A percentile compares a stretch with the other conserved stretches of the same genome.
These are phyloP conservation scores for Leptinotarsa lineolata DNA, from an alignment of 1,140 invertebrate species.

Conservation along the genomic window DNA sequence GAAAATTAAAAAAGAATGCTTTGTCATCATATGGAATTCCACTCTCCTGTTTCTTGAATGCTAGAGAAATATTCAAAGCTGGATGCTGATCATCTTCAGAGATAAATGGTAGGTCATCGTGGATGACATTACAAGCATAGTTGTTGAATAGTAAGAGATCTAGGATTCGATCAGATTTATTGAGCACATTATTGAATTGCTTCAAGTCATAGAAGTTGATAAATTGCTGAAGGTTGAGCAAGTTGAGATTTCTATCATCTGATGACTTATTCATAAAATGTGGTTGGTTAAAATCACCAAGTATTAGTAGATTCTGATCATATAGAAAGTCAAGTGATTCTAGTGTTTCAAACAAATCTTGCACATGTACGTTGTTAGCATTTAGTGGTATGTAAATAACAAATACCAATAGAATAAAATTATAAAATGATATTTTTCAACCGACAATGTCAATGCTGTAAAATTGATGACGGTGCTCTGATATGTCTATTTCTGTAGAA, in stretches of 20 bases:
- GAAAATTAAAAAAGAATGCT: constrained; percentile 15
- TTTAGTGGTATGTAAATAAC: neutral
- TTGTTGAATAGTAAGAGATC: neutral
- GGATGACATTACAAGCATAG: neutral
- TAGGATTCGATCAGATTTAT: neutral
- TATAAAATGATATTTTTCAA: no score
- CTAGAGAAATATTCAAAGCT: constrained; percentile 1
- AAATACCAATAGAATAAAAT: neutral
- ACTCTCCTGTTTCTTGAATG: constrained; percentile 1
- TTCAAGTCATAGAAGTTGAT: constrained; percentile 6
- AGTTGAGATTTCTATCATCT: neutral
- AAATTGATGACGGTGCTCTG: no score
- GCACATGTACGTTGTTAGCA: no score
- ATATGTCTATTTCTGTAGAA: no score
- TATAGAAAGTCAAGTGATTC: no score
- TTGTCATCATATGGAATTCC: neutral
- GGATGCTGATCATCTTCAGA: constrained; percentile 12
- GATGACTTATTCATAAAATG: neutral
- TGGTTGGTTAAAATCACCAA: no score
- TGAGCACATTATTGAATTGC: constrained; percentile 7
- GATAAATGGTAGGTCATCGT: constrained; percentile 4
- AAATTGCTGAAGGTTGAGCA: neutral
- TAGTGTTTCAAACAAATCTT: no score
- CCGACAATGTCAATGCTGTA: neutral
- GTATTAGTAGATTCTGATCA: no score